Base-by-base conservation (phyloP, 1,140 invertebrate species). In the Coptotermes formosanus region DNA sequence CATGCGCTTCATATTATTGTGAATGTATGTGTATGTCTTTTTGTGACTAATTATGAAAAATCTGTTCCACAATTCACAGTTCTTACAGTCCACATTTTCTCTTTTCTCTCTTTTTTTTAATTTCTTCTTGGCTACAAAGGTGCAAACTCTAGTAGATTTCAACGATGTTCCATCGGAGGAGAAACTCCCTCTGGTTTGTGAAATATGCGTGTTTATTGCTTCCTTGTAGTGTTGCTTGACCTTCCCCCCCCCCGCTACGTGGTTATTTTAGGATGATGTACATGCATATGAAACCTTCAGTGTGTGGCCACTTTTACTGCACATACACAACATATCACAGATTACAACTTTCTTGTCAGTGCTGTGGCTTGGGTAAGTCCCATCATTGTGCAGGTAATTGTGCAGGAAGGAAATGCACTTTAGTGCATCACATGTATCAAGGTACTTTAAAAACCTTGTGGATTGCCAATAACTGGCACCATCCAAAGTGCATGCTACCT, bases 121-220 rank as follows among this genome's bases (percentile, higher is more conserved):
- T 88, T 90, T 92, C 89, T 44, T 48, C 85, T 69, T 45, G 25
- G 30, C 89, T 90, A 91, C 92, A 91, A 94, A 96, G 95, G 94
- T 95, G 93, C 94, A 95, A 93, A 93, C 94, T 92, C 93, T 96
- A 94, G 95, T 95, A 94, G 96, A 97, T 93, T 96, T 95, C 94
- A 96, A 95, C 93, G 95, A 96, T 92, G 92, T 94, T 93, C 94
- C 95, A 91, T 93, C 94, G 90, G 96, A 96, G 93, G 95, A 96
- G 93, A 96, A 96, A 92, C 94, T 96, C 91, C 95, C 95, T 94
- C 94, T 96, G 96, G 96, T 97, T 96, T 94, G 88, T 91, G 86
- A 43, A 85, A 48, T 38, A 69, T 38, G n/a, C n/a, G 64, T 85
- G 64, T 85, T 55, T 85, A 85, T n/a, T 55, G 52, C 38, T 85